These are phyloP conservation scores for Heliothis virescens DNA, from an alignment of 1,140 invertebrate species.

Conservation along the genomic window DNA sequence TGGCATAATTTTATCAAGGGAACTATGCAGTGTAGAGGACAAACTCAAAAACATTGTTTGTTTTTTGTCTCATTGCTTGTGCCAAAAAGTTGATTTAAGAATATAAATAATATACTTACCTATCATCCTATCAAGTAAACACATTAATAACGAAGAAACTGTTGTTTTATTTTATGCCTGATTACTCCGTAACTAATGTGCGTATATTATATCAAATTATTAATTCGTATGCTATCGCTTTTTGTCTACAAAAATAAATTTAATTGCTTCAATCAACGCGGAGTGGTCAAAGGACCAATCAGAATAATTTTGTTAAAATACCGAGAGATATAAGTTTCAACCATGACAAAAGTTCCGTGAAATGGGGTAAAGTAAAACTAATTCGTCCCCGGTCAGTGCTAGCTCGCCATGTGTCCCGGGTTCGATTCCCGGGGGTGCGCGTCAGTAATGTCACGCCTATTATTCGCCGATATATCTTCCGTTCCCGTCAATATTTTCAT, in stretches of 20 bases:
- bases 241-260: constrained; percentile 12
- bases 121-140: too few species aligned
- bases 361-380: constrained; percentile 83
- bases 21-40: too few species aligned
- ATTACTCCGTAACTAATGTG: constrained; percentile 27
- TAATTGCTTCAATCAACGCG: constrained; percentile 4
- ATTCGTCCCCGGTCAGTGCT: constrained; percentile 64
- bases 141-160: too few species aligned
- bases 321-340: constrained; percentile 54
- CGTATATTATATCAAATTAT: constrained; percentile 13
- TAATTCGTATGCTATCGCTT: constrained; percentile 20
- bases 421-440: constrained; percentile 77
- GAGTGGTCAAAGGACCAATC: neutral
- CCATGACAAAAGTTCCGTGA: constrained; percentile 81
- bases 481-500: constrained; percentile 80
- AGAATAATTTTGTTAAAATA: constrained; percentile 34
- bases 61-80: neutral
- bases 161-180: constrained; percentile 1
- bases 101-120: too few species aligned
- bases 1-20: too few species aligned
- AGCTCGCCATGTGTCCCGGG: constrained; percentile 76
- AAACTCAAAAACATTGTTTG: too few species aligned
- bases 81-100: too few species aligned
- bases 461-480: constrained; percentile 82
- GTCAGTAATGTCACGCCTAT: constrained; percentile 82